Base-by-base conservation (phyloP, 2,113 vertebrate species). In the Bambusicola thoracicus region DNA sequence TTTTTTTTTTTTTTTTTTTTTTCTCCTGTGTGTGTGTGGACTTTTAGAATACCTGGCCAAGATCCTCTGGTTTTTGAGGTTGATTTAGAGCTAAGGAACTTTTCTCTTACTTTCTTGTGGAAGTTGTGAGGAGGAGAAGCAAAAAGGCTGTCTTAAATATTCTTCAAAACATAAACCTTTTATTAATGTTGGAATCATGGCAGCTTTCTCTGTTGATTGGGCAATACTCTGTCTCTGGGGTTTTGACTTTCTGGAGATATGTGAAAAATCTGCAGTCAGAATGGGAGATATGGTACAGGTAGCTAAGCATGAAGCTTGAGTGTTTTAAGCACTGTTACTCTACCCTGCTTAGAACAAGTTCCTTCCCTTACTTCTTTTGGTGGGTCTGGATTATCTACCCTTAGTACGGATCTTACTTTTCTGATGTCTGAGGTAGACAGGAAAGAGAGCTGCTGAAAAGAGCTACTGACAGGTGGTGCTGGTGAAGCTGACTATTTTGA, bases 41-140 rank as follows among this genome's bases (percentile, higher is more conserved):
- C 27, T 20, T 55, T 70, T 63, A 65, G n/a, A 29, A 3, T 53
- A 17, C 82, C 24, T 78, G 68, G 13, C 55, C 16, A 19, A 7
- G 10, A 51, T 6, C 29, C 2, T 59, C 13, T 17, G 43, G 3
- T 81, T 94, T 32, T 81, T 22, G 55, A 38, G 40, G 30, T 56
- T 10, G 55, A 8, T 66, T 84, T 41, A 51, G 83, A 82, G 80
- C n/a, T 4, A 76, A 79, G 30, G 1, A 32, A 61, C 13, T 38
- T 51, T 66, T 84, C 8, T 65, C 41, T n/a, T 0, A 1, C 3
- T 34, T 0, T 62, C 1, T 84, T 56, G 73, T 29, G 32, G 32
- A 12, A n/a, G 55, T 8, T n/a, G 32, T 58, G 30, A 36, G 10
- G 51, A 70, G 40, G 18, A 11, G 6, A 49, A 66, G 30, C 21